Base-by-base conservation (phyloP, 2,888 invertebrate genomes). In the Byasa hedistus region DNA sequence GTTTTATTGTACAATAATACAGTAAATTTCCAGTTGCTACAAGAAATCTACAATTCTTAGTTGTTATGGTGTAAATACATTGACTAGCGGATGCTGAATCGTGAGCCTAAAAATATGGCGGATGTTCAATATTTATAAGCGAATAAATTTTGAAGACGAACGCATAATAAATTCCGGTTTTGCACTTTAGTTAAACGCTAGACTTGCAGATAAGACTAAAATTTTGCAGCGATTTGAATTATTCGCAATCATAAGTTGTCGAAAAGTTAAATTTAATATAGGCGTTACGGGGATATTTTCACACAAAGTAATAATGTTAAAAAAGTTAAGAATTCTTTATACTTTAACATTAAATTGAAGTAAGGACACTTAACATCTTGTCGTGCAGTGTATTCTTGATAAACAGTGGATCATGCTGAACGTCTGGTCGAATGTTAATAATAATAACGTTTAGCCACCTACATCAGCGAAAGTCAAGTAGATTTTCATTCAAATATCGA, bases 91-190 rank as follows among this genome's bases (percentile, higher is more conserved):
- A 48, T 3, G 23, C 22, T 57, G 44, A 32, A 58, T 62, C 27
- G 52, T 57, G 48, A 21, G 66, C 66, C 66, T 62, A 62, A 66
- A 65, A 66, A 66, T 62, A 62, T 63, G 55, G 32, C 23, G 55
- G 58, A 19, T 55, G 57, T 63, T 70, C 56, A 70, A 69, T 68
- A 70, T 69, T 69, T 68, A 68, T 66, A 62, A 59, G 44, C 39
- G 57, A 68, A 68, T 70, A 70, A 70, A 68, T 69, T 76, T 78
- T 77, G 72, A 74, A 75, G 78, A 81, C 76, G 80, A 78, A 78
- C 79, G 78, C 76, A 84, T 87, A 85, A 85, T 79, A 84, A 85
- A 87, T 84, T 87, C 84, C 82, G 81, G 86, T 85, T 79, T 85
- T 82, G 84, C 86, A 83, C 83, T 86, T 83, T 79, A 79, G 78